phyloP scores from a whole-genome alignment of 2,113 vertebrate species.

The Tachysurus fulvidraco region DNA sequence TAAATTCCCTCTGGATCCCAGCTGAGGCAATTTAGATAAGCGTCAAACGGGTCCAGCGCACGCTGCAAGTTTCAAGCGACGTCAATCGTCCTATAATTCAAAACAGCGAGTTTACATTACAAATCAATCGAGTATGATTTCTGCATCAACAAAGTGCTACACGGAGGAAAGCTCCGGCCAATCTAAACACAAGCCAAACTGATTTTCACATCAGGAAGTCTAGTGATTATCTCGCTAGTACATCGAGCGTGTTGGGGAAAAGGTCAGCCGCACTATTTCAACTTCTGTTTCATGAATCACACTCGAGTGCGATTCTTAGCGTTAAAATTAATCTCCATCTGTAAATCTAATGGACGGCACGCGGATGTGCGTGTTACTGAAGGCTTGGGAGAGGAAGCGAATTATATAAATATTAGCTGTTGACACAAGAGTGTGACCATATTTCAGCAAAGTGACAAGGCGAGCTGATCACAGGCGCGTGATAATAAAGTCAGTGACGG shows the following conservation, averaged over 20 bases:
- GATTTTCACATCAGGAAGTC: conserved; percentile 43
- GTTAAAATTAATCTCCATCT: conserved; percentile 71
- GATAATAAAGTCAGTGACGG: conserved; percentile 52
- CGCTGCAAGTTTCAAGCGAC: conserved; percentile 31
- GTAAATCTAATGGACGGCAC: conserved; percentile 69
- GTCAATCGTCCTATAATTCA: conserved; percentile 23
- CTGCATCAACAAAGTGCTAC: background rate
- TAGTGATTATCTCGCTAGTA: conserved; percentile 21
- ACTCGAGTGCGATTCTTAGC: conserved; percentile 65
- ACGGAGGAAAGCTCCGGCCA: conserved; percentile 5
- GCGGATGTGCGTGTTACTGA: conserved; percentile 56
- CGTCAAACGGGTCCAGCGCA: conserved; percentile 25
- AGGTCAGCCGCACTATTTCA: conserved; percentile 67
- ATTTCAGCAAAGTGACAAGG: conserved; percentile 52
- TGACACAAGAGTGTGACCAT: conserved; percentile 70
- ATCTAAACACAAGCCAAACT: conserved; percentile 32
- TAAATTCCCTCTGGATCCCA: conserved; percentile 22
- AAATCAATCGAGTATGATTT: conserved; percentile 31
- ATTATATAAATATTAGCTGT: conserved; percentile 74
- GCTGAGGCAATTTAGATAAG: conserved; percentile 36
- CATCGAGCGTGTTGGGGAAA: conserved; percentile 39
- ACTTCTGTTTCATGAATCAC: conserved; percentile 66
- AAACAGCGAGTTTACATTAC: conserved; percentile 25
- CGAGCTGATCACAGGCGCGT: conserved; percentile 52
- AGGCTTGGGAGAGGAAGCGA: conserved; percentile 60